Base-by-base conservation (phyloP, 2,113 vertebrate species). In the Eolophus roseicapilla region DNA sequence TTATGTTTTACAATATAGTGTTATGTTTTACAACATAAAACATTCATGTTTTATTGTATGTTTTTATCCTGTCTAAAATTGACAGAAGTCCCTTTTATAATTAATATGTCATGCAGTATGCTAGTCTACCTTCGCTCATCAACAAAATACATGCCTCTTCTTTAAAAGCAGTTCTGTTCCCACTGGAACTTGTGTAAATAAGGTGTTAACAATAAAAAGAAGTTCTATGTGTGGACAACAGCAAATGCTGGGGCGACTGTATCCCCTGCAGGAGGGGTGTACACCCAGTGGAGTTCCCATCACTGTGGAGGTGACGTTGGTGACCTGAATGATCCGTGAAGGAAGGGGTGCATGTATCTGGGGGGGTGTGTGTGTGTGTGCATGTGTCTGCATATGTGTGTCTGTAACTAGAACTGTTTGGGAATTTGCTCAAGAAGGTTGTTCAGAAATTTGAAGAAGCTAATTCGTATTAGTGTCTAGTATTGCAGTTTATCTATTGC, bases 301-400 rank as follows among this genome's bases (percentile, higher is more conserved):
- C 1, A 1, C 8, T n/a, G 9, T 8, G 20, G 9, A 47, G 15
- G 6, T 13, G 24, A 3, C 37, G 28, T 59, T 19, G 37, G 47
- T n/a, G 47, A 76, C 21, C 47, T 43, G 33, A 13, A 62, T 0
- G 15, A 69, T 41, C 13, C 29, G 5, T 28, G 41, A 62, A 37
- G 63, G 27, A 37, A 11, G 7, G 4, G 4, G 2, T 29, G 18
- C 6, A 7, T 16, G 9, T 12, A 13, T 24, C 7, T 39, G 3
- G 2, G 19, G 17, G 39, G 4, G 9, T 21, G 11, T 31, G 17
- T 60, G 16, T 20, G 12, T 39, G 8, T 28, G 15, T 31, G 12
- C 11, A 4, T 0, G 0, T 20, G 8, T 28, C 13, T 27, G 12
- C 11, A 4, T 0, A 0, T 20, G 3, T 50, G 14, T 35, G 49